phyloP scores from a whole-genome alignment of 2,888 invertebrate genomes.

The Hypselothyrea guttata region DNA sequence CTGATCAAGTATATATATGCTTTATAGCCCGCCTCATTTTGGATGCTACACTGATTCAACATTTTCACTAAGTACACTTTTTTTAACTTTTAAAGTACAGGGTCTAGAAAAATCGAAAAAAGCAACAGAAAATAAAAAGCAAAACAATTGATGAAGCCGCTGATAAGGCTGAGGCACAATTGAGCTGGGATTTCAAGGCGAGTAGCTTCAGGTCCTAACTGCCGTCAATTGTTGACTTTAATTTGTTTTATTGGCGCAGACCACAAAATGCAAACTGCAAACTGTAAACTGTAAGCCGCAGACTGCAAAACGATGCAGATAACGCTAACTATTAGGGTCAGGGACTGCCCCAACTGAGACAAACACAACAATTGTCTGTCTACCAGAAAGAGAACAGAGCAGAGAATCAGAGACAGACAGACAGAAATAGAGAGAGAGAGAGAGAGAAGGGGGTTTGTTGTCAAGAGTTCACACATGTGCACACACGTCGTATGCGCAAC shows the following conservation, averaged over 20 bases:
- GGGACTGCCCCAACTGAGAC: constrained; percentile 42
- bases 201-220: constrained; percentile 77
- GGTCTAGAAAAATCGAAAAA: too few relatives aligned
- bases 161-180: constrained; percentile 37
- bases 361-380: constrained; percentile 41
- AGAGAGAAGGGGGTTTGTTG: neutral
- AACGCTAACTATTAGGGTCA: constrained; percentile 74
- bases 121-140: too few relatives aligned
- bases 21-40: too few relatives aligned
- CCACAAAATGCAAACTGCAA: constrained; percentile 7
- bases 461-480: constrained; percentile 45
- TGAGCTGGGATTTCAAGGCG: constrained; percentile 56
- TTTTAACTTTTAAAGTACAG: too few relatives aligned
- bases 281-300: constrained; percentile 8
- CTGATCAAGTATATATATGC: too few relatives aligned
- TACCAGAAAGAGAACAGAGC: neutral
- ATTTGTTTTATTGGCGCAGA: constrained; percentile 72
- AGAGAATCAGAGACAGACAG: constrained; percentile 1
- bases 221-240: constrained; percentile 73
- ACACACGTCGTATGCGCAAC: constrained; percentile 76
- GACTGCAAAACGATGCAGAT: constrained; percentile 54
- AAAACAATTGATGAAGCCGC: constrained; percentile 44
- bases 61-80: too few relatives aligned
- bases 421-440: neutral
- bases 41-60: too few relatives aligned